phyloP scores from a whole-genome alignment of 2,888 invertebrate species.

The Drosophila mimetica region DNA sequence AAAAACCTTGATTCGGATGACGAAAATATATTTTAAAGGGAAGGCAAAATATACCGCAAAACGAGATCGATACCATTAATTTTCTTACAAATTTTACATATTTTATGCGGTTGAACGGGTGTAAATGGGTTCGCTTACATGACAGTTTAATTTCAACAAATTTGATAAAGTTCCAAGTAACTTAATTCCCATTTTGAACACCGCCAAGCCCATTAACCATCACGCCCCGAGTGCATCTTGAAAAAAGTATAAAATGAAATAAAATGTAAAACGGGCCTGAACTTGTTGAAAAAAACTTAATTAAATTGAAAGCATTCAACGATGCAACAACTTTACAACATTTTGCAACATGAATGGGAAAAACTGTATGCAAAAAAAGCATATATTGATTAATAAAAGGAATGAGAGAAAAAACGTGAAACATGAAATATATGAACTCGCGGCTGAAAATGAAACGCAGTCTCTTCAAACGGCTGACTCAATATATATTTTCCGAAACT shows the following conservation, averaged over 20 bases:
- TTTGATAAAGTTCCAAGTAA: not conserved
- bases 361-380: slow-evolving; percentile 11
- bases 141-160: not conserved
- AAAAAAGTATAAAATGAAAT: slow-evolving; percentile 13
- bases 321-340: slow-evolving; percentile 31
- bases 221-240: not conserved
- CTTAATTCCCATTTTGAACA: slow-evolving; percentile 1
- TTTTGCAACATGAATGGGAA: slow-evolving; percentile 29
- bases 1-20: not conserved
- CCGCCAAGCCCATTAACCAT: slow-evolving; percentile 6
- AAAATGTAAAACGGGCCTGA: slow-evolving; percentile 4
- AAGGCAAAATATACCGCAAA: not conserved
- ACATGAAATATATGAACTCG: slow-evolving; percentile 13
- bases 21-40: not conserved
- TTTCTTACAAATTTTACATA: not conserved
- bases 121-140: not conserved
- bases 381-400: slow-evolving; percentile 41
- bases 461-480: slow-evolving; percentile 27
- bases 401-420: slow-evolving; percentile 1
- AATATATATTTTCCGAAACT: slow-evolving; percentile 18
- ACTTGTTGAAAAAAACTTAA: slow-evolving; percentile 57
- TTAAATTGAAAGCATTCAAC: slow-evolving; percentile 73
- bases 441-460: slow-evolving; percentile 18
- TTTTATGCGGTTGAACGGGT: not conserved
- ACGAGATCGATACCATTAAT: not conserved